A percentile compares a stretch with the other conserved stretches of the same genome.
phyloP scores from a whole-genome alignment of 2,797 vertebrate genomes.

The Poecilia velifera region DNA sequence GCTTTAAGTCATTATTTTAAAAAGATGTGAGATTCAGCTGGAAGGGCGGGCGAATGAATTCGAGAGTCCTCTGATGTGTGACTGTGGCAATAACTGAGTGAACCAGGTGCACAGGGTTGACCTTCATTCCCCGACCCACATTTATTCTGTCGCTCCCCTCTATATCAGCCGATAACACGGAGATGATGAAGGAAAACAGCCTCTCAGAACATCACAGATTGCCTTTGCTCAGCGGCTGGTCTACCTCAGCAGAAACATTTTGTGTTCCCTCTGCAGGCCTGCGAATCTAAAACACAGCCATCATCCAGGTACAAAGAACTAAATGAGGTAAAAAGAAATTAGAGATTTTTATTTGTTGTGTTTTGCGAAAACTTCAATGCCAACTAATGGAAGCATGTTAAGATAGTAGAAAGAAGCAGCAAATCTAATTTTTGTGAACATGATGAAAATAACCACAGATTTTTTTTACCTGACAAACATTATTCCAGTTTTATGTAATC shows the following conservation, averaged over 20 bases:
- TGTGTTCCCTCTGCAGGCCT: neutral
- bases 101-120: conserved; percentile 36
- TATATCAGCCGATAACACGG: conserved; percentile 44
- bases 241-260: conserved; percentile 13
- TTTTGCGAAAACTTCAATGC: neutral
- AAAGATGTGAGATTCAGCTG: neutral
- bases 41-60: conserved; percentile 7
- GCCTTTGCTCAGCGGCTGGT: conserved; percentile 22
- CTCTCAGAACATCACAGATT: conserved; percentile 36
- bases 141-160: conserved; percentile 27
- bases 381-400: neutral
- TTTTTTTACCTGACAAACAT: neutral
- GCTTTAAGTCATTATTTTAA: neutral
- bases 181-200: conserved; percentile 41
- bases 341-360: neutral
- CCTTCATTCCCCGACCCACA: conserved; percentile 47
- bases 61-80: neutral
- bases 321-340: neutral
- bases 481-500: neutral
- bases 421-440: neutral
- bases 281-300: neutral
- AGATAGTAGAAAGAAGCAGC: neutral
- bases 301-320: neutral
- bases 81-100: neutral
- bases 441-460: neutral